Evolutionary conservation across 2,113 vertebrate species (phyloP).

Genomic region (Podarcis cretensis): DNA sequence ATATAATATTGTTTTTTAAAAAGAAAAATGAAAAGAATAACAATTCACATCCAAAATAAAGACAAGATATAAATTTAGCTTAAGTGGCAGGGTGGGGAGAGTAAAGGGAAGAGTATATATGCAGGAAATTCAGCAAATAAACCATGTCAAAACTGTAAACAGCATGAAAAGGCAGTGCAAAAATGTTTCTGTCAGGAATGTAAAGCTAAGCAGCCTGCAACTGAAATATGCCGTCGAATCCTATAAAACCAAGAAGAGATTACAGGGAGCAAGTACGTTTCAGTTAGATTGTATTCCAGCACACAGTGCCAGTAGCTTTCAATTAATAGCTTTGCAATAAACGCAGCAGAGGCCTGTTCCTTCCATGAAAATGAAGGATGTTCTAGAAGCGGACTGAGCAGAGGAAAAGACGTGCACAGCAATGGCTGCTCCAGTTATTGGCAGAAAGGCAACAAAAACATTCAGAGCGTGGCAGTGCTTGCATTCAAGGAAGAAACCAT

Average conservation of each 20-base stretch:
- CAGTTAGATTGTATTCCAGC: conserved; percentile 27
- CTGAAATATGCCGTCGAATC: conserved; percentile 12
- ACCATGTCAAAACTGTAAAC: conserved; percentile 43
- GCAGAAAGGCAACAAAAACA: not conserved
- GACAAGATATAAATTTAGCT: not conserved
- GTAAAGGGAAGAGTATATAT: not conserved
- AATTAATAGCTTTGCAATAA: conserved; percentile 6
- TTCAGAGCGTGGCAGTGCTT: not conserved
- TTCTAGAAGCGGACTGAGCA: rapidly evolving
- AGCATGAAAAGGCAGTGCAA: conserved; percentile 26
- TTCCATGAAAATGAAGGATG: conserved; percentile 10
- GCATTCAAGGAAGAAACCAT: not conserved
- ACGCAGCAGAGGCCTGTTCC: conserved; percentile 29
- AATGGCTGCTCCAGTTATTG: not conserved
- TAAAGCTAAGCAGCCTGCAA: conserved; percentile 43
- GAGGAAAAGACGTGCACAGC: not conserved
- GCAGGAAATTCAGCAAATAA: conserved; percentile 32
- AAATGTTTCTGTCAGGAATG: conserved; percentile 32
- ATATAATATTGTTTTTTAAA: conserved; percentile 18
- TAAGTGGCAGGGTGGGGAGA: not conserved
- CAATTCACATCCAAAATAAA: conserved; percentile 29
- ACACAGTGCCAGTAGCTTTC: conserved; percentile 47
- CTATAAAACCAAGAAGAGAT: conserved; percentile 14
- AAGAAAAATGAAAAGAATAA: conserved; percentile 21
- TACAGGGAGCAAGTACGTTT: not conserved